Evolutionary conservation across 2,797 vertebrate species (phyloP).

Genomic region (Erpetoichthys calabaricus): DNA sequence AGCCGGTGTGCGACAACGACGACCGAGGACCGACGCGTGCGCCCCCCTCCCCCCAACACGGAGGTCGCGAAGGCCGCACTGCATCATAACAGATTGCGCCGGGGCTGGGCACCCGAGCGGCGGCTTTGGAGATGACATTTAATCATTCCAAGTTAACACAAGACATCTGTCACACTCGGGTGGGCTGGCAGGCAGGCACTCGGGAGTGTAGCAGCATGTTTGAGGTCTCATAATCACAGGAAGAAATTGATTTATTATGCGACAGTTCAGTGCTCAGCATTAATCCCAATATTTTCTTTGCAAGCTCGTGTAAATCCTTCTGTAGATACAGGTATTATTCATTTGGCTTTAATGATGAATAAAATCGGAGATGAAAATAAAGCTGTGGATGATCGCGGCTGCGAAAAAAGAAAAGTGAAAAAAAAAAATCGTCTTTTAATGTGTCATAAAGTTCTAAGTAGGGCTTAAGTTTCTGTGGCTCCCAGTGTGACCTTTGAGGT

Average conservation of each 20-base stretch:
- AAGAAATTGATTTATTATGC: conserved; percentile 46
- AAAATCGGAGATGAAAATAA: conserved; percentile 39
- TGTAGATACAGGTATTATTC: conserved; percentile 46
- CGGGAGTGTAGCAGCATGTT: conserved; percentile 42
- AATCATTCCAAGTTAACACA: conserved; percentile 61
- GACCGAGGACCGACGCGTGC: no score
- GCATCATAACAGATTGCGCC: conserved; percentile 36
- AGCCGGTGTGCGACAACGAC: no score
- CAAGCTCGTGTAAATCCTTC: conserved; percentile 53
- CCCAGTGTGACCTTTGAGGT: conserved; percentile 4
- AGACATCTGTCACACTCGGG: conserved; percentile 51
- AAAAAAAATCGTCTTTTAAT: conserved; percentile 29
- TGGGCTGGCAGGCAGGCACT: conserved; percentile 28
- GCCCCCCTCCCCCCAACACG: no score
- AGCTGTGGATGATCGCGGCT: conserved; percentile 28
- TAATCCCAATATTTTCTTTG: conserved; percentile 57
- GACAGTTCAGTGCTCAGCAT: conserved; percentile 36
- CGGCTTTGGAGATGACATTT: conserved; percentile 48
- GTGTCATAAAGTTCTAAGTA: conserved; percentile 26
- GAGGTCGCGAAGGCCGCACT: no score
- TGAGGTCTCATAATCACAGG: conserved; percentile 48
- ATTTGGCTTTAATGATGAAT: conserved; percentile 45
- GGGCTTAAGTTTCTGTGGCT: conserved; percentile 12
- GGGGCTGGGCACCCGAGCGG: conserved; percentile 32
- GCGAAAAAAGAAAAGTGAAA: conserved; percentile 25